phyloP scores from a whole-genome alignment of 2,113 vertebrate species.

The sheep (Ovis aries) region ARS-UI_Ramb_v3.0 NC_056077.1:29730501-29731000 shows the following conservation, averaged over 20 bases:
- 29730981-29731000: background rate
- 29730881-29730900: background rate
- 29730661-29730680: background rate
- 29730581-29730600: background rate
- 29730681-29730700: background rate
- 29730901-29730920: background rate
- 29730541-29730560: background rate
- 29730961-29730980: background rate
- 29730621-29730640: background rate
- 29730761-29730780: background rate
- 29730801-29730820: background rate
- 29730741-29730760: background rate
- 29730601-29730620: background rate
- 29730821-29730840: background rate
- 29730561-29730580: background rate
- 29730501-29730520: background rate
- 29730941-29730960: background rate
- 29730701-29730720: background rate
- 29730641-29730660: background rate
- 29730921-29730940: background rate
- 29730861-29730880: background rate
- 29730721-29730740: background rate
- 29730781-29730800: background rate
- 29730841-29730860: background rate
- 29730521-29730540: background rate